Evolutionary conservation across 2,797 vertebrate species (phyloP), one percentile per base, ranked within the genome.

Genomic region (Peromyscus attwateri): DNA sequence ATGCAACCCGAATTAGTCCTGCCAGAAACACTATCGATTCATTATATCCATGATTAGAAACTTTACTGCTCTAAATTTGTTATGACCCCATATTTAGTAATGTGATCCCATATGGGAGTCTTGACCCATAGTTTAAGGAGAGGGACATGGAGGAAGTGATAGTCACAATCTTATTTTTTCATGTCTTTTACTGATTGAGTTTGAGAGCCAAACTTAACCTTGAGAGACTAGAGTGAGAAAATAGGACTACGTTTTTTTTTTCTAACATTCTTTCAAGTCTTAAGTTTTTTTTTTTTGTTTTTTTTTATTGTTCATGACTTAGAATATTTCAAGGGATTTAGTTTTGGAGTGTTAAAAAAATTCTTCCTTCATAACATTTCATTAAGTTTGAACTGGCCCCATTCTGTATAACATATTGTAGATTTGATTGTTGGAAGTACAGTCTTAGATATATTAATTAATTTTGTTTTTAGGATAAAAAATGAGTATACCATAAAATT

Each of bases 341-440:
- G 17, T 92, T 96, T 95, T n/a, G 10, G 80, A 84, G 25, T 92
- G 71, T 76, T 43, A 77, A 75, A 80, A 68, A 75, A 46, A 57
- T 34, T 80, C 68, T 95, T 94, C 19, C n/a, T 91, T 93, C 85
- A 75, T 91, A 94, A 76, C 37, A 75, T 87, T 23, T 29, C 82
- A n/a, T 93, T 34, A 84, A 84, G 31, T 91, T 92, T 87, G 68
- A 75, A 52, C 31, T 80, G 87, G 29, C 75, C 66, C 5, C 25
- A 68, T 84, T 96, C 9, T 77, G 77, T 94, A 85, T 1, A 75
- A 21, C 60, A 49, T 81, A 5, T 43, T 79, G 5, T 49, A 62
- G n/a, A 49, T 94, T 77, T 91, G 46, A 34, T 89, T 91, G 57
- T 92, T 82, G 68, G 46, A 66, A 91, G n/a, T 76, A 68, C 1